Percentiles rank a stretch among this genome's conserved stretches.
These are phyloP conservation scores for Oedothorax gibbosus DNA, from an alignment of 1,140 invertebrate genomes.

Conservation along the genomic window DNA sequence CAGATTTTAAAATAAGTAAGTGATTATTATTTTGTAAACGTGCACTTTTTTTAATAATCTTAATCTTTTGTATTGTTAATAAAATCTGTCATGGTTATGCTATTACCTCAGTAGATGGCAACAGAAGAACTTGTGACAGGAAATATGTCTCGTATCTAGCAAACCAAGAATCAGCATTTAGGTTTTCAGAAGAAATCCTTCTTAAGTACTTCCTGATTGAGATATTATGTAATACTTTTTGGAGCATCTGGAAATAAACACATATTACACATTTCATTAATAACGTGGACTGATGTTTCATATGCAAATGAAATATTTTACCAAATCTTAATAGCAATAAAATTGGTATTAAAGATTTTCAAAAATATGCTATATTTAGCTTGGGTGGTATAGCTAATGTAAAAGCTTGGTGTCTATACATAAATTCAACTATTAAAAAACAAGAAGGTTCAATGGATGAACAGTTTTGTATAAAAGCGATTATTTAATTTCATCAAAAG, in stretches of 20 bases:
- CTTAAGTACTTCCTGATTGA: conserved; percentile 15
- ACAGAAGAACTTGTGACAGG: conserved; percentile 10
- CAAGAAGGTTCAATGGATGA: neutral
- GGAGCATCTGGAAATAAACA: conserved; percentile 4
- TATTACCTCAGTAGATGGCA: conserved; percentile 10
- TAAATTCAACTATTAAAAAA: neutral
- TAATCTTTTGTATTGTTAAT: neutral
- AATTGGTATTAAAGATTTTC: too few species aligned
- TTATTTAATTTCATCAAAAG: neutral
- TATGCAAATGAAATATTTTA: neutral
- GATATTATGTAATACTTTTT: neutral
- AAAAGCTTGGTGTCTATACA: too few species aligned
- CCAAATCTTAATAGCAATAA: too few species aligned
- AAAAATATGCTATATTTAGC: too few species aligned
- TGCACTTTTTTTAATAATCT: neutral
- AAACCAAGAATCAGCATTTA: conserved; percentile 42
- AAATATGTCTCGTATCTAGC: conserved; percentile 33
- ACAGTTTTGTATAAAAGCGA: neutral
- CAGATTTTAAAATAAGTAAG: neutral
- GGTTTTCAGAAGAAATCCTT: neutral
- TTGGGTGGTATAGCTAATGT: too few species aligned
- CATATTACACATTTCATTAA: neutral
- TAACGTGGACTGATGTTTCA: neutral
- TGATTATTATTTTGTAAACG: neutral
- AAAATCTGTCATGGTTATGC: neutral